Conservation (phyloP, 1,140 invertebrate genomes). For the Branchinecta lynchi region DNA sequence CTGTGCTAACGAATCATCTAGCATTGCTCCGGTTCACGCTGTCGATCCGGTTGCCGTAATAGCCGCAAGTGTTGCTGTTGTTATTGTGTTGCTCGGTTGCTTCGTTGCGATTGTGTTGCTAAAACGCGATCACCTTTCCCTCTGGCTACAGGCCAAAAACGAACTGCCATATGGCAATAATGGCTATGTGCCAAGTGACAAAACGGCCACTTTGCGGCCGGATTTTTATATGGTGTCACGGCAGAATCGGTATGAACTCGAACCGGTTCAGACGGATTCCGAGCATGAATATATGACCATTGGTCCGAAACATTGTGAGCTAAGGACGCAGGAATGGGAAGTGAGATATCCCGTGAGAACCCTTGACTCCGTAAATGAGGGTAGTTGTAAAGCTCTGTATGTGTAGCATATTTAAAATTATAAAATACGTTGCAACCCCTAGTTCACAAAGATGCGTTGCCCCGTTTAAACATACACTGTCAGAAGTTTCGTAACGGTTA, state of each 20-base stretch:
- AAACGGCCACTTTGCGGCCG: background rate
- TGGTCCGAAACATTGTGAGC: background rate
- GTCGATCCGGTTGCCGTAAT: background rate
- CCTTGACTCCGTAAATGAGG: no score
- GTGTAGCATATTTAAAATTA: background rate
- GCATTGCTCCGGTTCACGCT: background rate
- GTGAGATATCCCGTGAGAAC: background rate
- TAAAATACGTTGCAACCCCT: no score
- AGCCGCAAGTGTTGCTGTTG: background rate
- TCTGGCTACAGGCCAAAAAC: background rate
- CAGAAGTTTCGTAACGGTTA: no score
- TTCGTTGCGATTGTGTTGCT: background rate
- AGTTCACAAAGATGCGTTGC: no score
- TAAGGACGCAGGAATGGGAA: background rate
- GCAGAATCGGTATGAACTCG: background rate
- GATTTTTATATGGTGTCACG: background rate
- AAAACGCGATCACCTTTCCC: background rate
- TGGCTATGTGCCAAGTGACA: background rate
- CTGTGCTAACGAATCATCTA: slow-evolving; percentile 2
- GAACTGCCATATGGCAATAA: background rate
- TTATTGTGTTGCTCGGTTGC: background rate
- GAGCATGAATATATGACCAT: slow-evolving; percentile 4
- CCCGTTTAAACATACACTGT: no score
- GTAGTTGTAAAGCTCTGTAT: background rate
- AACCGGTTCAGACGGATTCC: background rate